phyloP scores from a whole-genome alignment of 2,113 vertebrate species.

The Nothocercus julius region DNA sequence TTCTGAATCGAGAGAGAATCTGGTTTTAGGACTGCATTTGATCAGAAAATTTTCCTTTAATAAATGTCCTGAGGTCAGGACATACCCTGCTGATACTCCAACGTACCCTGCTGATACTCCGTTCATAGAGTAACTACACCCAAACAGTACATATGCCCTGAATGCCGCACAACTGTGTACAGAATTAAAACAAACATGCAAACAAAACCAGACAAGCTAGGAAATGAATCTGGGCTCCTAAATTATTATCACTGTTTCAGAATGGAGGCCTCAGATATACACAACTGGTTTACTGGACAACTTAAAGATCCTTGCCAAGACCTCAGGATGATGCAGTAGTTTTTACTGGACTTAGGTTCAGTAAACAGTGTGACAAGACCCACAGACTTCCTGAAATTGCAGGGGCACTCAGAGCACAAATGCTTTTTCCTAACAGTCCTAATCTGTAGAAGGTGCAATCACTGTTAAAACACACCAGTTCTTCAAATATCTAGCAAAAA shows the following conservation, averaged over 20 bases:
- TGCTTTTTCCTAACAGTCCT: neutral
- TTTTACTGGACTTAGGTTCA: neutral
- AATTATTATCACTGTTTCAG: neutral
- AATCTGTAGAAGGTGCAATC: neutral
- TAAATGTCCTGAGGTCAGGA: neutral
- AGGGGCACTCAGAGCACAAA: neutral
- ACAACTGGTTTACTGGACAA: neutral
- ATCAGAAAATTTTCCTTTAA: neutral
- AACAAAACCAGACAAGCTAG: neutral
- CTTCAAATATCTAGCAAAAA: neutral
- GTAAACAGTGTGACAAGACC: neutral
- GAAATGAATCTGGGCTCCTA: neutral
- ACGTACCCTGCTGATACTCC: neutral
- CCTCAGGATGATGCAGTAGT: neutral
- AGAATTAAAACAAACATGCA: neutral
- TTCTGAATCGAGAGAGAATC: neutral
- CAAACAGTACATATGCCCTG: neutral
- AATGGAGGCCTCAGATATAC: neutral
- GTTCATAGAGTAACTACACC: fast-evolving
- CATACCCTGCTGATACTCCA: neutral
- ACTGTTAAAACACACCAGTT: neutral
- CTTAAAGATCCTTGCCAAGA: neutral
- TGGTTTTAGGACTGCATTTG: neutral
- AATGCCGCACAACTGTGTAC: neutral
- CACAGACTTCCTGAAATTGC: neutral